Evolutionary conservation across 2,797 vertebrate species (phyloP).

Genomic region (Myotis myotis): DNA sequence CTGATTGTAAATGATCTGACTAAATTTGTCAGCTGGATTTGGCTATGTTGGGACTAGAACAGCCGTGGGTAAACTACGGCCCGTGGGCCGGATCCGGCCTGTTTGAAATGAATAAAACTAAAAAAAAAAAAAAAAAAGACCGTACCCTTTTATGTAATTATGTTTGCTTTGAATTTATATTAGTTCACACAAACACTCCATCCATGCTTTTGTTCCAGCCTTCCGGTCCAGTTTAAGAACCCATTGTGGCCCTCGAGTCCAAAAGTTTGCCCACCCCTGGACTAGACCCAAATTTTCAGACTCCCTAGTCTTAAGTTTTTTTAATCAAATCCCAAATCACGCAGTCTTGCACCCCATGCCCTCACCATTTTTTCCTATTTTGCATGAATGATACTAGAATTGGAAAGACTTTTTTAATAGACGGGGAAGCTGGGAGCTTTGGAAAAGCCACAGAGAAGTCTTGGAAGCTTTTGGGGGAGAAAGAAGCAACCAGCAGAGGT

Average conservation of each 20-base stretch:
- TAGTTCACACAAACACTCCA: no score
- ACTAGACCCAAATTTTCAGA: neutral
- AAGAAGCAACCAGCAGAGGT: neutral
- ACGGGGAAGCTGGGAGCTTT: neutral
- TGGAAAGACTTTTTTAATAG: neutral
- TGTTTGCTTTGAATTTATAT: no score
- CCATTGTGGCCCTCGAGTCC: no score
- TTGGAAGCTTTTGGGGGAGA: neutral
- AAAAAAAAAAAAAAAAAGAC: no score
- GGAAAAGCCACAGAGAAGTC: neutral
- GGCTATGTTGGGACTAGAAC: neutral
- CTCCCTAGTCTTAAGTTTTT: neutral
- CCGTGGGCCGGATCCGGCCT: no score
- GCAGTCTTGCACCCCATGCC: neutral
- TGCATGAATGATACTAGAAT: neutral
- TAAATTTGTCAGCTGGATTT: neutral
- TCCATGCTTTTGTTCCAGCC: no score
- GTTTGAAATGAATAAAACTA: no score
- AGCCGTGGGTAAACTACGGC: no score
- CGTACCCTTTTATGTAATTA: no score
- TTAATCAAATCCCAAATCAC: neutral
- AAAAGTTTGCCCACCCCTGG: no score
- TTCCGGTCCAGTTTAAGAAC: no score
- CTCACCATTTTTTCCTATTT: neutral
- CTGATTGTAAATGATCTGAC: neutral